phyloP scores from a whole-genome alignment of 2,888 invertebrate species.

The Antheraea assamensis region DNA sequence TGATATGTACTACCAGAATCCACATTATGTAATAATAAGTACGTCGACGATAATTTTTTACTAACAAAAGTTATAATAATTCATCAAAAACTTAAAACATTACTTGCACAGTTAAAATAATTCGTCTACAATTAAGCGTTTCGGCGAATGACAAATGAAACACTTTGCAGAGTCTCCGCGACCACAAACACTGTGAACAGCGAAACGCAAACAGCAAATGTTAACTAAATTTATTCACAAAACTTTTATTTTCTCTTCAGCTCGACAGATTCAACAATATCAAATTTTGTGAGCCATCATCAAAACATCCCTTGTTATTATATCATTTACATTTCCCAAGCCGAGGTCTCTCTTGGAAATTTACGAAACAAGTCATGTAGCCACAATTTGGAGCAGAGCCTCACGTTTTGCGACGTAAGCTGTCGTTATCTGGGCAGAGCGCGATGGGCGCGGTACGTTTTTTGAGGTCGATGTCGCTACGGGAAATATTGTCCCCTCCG shows the following conservation, averaged over 20 bases:
- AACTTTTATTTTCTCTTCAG: slow-evolving; percentile 10
- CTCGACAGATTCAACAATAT: slow-evolving; percentile 23
- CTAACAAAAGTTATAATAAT: not conserved
- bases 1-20: not conserved
- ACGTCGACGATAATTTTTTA: not conserved
- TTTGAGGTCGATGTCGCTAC: slow-evolving; percentile 45
- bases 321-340: slow-evolving; percentile 48
- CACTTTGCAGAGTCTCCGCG: not conserved
- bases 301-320: slow-evolving; percentile 45
- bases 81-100: not conserved
- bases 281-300: slow-evolving; percentile 30
- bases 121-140: not conserved
- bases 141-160: not conserved
- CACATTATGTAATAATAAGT: not conserved
- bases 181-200: not conserved
- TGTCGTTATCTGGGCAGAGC: slow-evolving; percentile 56
- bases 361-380: slow-evolving; percentile 64
- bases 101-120: not conserved
- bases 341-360: slow-evolving; percentile 35
- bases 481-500: slow-evolving; percentile 46
- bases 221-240: slow-evolving; percentile 8
- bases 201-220: not conserved
- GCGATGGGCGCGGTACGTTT: slow-evolving; percentile 38
- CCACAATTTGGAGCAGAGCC: slow-evolving; percentile 61
- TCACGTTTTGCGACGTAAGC: slow-evolving; percentile 67